Conservation (phyloP, 92 coral and sea anemone genomes). For the Porites cylindrica region DNA sequence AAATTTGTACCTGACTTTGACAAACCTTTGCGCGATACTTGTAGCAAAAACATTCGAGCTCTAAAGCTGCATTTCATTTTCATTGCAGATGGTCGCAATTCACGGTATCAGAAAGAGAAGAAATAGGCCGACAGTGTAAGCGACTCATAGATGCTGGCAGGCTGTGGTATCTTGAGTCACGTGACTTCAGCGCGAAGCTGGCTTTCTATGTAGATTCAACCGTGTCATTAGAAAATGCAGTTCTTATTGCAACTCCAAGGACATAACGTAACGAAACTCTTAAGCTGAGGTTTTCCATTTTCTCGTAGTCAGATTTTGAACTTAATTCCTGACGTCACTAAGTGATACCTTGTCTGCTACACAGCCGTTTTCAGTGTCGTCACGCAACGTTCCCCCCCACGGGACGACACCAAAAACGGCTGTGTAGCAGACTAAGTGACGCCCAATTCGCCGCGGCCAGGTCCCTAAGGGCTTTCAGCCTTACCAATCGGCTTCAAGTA, state of each 20-base stretch:
- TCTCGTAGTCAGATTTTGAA: no score
- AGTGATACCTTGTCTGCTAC: no score
- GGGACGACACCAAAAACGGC: no score
- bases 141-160: slow-evolving; percentile 92
- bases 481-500: no score
- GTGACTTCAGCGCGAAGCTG: slow-evolving; percentile 77
- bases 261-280: background rate
- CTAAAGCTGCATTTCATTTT: background rate
- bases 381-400: no score
- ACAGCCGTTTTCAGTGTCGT: no score
- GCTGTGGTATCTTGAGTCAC: slow-evolving; percentile 75
- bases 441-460: no score
- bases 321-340: no score
- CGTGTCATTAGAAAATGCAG: slow-evolving; percentile 91
- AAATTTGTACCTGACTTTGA: background rate
- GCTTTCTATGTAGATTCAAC: slow-evolving; percentile 80
- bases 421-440: no score
- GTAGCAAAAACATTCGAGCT: background rate
- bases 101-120: slow-evolving; percentile 85
- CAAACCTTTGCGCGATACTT: background rate
- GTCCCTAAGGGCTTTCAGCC: no score
- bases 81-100: slow-evolving; percentile 78
- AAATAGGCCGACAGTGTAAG: slow-evolving; percentile 92
- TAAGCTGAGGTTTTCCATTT: no score
- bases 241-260: slow-evolving; percentile 74